Base-by-base conservation (phyloP, 2,113 vertebrate species). In the Cryptomyrus ogoouensis region DNA sequence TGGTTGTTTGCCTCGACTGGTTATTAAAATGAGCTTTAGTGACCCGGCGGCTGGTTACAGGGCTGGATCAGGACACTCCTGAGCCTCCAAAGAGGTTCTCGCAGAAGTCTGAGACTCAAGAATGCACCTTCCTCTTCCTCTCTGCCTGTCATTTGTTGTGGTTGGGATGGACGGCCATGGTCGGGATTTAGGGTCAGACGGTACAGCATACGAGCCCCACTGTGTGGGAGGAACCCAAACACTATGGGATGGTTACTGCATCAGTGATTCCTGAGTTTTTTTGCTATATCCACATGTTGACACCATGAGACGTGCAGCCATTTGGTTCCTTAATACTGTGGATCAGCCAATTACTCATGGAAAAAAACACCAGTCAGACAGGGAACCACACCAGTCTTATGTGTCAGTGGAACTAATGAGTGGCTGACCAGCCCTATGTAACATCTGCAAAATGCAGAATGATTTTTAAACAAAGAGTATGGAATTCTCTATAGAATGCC, bases 261-360 rank as follows among this genome's bases (percentile, higher is more conserved):
- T 87, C 85, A 9, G 83, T 85, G 90, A 90, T 88, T 31, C 46
- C 87, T 90, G 56, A 83, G 90, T 53, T 88, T 87, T 70, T 19
- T 80, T 56, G 46, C 46, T 53, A 90, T 87, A 77, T 91, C 92
- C 91, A 91, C 91, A 91, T 92, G 89, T 42, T 46, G 42, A 53
- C 89, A 46, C 7, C 31, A 24, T 39, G 42, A 44, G 31, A 49
- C 13, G 0, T 56, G 17, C 0, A 24, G 31, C 19, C 21, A 86
- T 31, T 49, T n/a, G 44, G 46, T 39, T 50, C 5, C 10, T 49
- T 44, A 35, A 24, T 15, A 70, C 46, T 66, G 24, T 39, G 3
- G 7, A 74, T 27, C 27, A 42, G 49, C 85, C 5, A 15, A 49
- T 17, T 39, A 9, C 87, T 66, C 6, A 44, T 8, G 86, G 39